Percentiles rank a stretch among this genome's conserved stretches.
phyloP scores from a whole-genome alignment of 2,797 vertebrate genomes.

The Danio aesculapii region DNA sequence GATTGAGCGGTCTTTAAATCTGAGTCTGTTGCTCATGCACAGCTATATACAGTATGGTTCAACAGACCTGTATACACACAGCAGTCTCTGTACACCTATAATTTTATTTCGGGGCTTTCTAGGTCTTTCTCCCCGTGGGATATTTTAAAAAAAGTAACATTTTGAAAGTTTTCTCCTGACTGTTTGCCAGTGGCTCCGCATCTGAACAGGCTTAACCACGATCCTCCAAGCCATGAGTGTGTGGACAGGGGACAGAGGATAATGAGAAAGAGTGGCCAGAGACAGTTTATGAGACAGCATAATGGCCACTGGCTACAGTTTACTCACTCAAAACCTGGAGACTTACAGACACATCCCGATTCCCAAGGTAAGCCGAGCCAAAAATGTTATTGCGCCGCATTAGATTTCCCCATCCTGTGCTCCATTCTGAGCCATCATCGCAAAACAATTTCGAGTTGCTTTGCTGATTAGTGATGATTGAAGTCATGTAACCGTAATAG shows the following conservation, averaged over 20 bases:
- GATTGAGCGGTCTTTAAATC: neutral
- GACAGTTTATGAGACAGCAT: constrained; percentile 34
- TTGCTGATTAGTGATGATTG: constrained; percentile 28
- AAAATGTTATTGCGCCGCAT: neutral
- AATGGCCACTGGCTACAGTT: constrained; percentile 33
- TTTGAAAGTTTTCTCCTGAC: neutral
- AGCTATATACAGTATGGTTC: neutral
- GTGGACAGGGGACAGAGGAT: constrained; percentile 24
- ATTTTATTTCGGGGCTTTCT: neutral
- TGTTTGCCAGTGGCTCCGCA: constrained; percentile 33
- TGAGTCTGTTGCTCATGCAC: neutral
- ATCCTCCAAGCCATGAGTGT: constrained; percentile 6
- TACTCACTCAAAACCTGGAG: constrained; percentile 30
- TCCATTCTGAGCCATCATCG: neutral
- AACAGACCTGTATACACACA: no score
- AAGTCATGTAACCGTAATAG: constrained; percentile 23
- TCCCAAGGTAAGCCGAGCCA: constrained; percentile 10
- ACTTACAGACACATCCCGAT: constrained; percentile 21
- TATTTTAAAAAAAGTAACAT: constrained; percentile 17
- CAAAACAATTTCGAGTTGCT: neutral
- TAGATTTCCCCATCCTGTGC: neutral
- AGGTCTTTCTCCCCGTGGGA: neutral
- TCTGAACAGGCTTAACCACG: constrained; percentile 9
- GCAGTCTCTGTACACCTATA: neutral
- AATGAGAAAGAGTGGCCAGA: constrained; percentile 35